A percentile compares a stretch with the other conserved stretches of the same genome.
Conservation (phyloP, 2,797 vertebrate genomes). For the Staurois parvus region DNA sequence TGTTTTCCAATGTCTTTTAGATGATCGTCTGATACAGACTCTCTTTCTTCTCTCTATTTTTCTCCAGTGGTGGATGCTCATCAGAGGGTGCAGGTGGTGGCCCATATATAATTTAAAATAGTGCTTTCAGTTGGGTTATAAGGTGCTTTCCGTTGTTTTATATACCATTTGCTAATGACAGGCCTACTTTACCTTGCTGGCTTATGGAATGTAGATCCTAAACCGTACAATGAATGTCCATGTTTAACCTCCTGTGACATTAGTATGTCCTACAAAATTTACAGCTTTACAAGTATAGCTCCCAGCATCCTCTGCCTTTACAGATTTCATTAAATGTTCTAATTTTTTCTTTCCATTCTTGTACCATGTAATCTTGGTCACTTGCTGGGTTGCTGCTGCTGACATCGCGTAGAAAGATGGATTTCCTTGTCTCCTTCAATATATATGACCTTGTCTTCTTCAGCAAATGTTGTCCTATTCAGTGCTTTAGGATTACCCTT, state of each 20-base stretch:
- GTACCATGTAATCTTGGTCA: background rate
- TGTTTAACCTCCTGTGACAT: background rate
- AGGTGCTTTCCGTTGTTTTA: too few relatives aligned
- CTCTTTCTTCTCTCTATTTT: too few relatives aligned
- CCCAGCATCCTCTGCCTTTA: slow-evolving; percentile 9
- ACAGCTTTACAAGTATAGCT: slow-evolving; percentile 5
- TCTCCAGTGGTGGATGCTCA: too few relatives aligned
- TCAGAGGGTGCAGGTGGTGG: too few relatives aligned
- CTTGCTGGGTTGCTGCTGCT: slow-evolving; percentile 33
- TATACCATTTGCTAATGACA: too few relatives aligned
- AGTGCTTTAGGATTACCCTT: slow-evolving; percentile 8
- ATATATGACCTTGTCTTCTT: too few relatives aligned
- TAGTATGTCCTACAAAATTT: background rate
- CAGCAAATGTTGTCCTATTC: too few relatives aligned
- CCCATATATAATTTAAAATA: too few relatives aligned
- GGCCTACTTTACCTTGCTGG: too few relatives aligned
- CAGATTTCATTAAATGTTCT: background rate
- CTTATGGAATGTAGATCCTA: background rate
- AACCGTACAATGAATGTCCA: slow-evolving; percentile 47
- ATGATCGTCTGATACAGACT: too few relatives aligned
- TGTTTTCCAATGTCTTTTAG: too few relatives aligned
- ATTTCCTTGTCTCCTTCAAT: background rate
- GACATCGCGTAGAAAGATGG: background rate
- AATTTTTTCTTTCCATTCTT: background rate
- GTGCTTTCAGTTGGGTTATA: too few relatives aligned